Conservation (phyloP, 2,888 invertebrate genomes). For the Prenolepis imparis region DNA sequence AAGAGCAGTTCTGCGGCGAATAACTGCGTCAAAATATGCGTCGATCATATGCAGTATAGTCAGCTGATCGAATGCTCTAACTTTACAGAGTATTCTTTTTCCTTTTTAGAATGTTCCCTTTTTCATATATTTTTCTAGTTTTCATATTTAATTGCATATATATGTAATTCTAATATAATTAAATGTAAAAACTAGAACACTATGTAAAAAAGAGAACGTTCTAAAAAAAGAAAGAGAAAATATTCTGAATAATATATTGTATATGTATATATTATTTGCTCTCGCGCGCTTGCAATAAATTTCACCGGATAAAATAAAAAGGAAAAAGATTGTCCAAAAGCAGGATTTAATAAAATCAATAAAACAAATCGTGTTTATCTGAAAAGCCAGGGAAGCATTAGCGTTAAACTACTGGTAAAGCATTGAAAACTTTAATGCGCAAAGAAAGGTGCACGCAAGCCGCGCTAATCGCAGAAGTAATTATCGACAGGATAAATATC, state of each 20-base stretch:
- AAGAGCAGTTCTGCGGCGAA: constrained; percentile 48
- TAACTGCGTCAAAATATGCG: constrained; percentile 3
- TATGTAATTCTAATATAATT: too few relatives aligned
- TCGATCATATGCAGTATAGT: background rate
- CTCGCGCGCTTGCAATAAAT: background rate
- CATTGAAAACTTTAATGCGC: background rate
- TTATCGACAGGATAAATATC: constrained; percentile 52
- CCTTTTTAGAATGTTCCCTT: background rate
- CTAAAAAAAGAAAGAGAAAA: too few relatives aligned
- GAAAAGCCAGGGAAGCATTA: background rate
- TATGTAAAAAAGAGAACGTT: too few relatives aligned
- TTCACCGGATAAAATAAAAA: background rate
- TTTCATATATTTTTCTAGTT: background rate
- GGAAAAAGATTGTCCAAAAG: too few relatives aligned
- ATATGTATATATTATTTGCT: background rate
- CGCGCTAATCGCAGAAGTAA: constrained; percentile 44
- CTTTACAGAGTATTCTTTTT: background rate
- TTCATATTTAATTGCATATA: background rate
- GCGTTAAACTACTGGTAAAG: constrained; percentile 27
- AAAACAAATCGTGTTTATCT: background rate
- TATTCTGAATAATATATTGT: background rate
- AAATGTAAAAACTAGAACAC: too few relatives aligned
- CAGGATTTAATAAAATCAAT: background rate
- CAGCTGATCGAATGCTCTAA: background rate
- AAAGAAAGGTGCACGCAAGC: constrained; percentile 9